These are phyloP conservation scores for Spodoptera littoralis DNA, from an alignment of 2,888 invertebrate genomes.

Conservation along the genomic window DNA sequence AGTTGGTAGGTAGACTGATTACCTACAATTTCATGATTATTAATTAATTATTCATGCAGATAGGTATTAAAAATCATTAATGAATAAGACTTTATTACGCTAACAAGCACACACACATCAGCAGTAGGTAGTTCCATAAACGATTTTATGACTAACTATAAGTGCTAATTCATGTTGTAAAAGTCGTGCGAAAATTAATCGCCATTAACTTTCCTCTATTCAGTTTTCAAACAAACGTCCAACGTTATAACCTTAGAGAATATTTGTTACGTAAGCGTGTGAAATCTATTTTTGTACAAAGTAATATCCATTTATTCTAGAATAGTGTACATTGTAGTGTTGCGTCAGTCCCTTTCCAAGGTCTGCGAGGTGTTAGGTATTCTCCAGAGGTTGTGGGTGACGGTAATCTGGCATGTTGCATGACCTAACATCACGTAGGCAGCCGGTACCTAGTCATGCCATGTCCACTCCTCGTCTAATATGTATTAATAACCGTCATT, in stretches of 20 bases:
- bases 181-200: constrained; percentile 4
- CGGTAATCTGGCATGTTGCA: constrained; percentile 42
- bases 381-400: constrained; percentile 51
- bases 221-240: too few species aligned
- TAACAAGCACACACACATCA: too few species aligned
- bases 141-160: background rate
- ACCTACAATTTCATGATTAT: too few species aligned
- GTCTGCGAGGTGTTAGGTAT: constrained; percentile 40
- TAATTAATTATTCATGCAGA: too few species aligned
- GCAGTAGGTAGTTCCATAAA: too few species aligned
- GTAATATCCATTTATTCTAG: constrained; percentile 39
- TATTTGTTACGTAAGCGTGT: constrained; percentile 12
- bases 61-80: too few species aligned
- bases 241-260: background rate
- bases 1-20: too few species aligned
- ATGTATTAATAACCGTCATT: constrained; percentile 45
- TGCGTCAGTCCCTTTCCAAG: constrained; percentile 55
- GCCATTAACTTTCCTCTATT: background rate
- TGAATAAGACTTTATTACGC: too few species aligned
- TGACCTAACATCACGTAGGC: constrained; percentile 58
- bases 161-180: constrained; percentile 26
- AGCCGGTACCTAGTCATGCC: constrained; percentile 42
- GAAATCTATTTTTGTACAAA: constrained; percentile 19
- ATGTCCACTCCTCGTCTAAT: constrained; percentile 45
- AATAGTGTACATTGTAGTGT: constrained; percentile 26